A percentile compares a stretch with the other conserved stretches of the same genome.
Evolutionary conservation across 2,113 vertebrate genomes (phyloP).

Genomic region (Mellivora capensis): DNA sequence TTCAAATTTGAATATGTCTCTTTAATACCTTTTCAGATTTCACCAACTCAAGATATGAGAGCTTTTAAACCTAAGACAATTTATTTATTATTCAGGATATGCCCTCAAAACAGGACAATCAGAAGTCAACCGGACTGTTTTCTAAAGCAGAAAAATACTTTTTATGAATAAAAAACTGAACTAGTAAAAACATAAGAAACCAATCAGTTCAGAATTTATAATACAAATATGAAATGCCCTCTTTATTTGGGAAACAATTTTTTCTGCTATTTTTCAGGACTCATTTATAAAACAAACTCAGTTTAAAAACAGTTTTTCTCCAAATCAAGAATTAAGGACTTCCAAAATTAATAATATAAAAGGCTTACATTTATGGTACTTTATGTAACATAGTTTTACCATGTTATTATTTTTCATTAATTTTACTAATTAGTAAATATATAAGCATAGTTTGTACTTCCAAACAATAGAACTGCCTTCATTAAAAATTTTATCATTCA

Average conservation of each 20-base stretch:
- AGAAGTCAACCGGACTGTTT: constrained; percentile 59
- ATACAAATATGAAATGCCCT: constrained; percentile 12
- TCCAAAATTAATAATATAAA: constrained; percentile 39
- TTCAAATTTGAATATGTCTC: constrained; percentile 50
- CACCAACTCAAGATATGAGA: constrained; percentile 50
- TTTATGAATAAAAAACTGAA: constrained; percentile 35
- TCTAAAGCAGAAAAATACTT: constrained; percentile 65
- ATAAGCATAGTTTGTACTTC: background rate
- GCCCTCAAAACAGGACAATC: constrained; percentile 48
- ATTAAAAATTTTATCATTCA: constrained; percentile 49
- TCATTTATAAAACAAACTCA: constrained; percentile 51
- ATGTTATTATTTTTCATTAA: constrained; percentile 27
- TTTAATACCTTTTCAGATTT: constrained; percentile 40
- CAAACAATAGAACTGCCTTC: constrained; percentile 19
- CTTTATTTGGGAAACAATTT: constrained; percentile 25
- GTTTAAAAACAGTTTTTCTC: constrained; percentile 39
- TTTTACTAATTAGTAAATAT: background rate
- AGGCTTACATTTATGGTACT: background rate
- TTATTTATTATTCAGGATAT: constrained; percentile 64
- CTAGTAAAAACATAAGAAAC: constrained; percentile 30
- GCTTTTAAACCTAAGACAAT: constrained; percentile 55
- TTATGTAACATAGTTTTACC: background rate
- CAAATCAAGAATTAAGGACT: constrained; percentile 35
- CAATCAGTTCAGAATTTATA: constrained; percentile 37
- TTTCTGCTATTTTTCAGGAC: constrained; percentile 34